These are phyloP conservation scores for Geodia barretti DNA, from an alignment of 37 sponge, comb jelly and placozoan species.

Conservation along the genomic window DNA sequence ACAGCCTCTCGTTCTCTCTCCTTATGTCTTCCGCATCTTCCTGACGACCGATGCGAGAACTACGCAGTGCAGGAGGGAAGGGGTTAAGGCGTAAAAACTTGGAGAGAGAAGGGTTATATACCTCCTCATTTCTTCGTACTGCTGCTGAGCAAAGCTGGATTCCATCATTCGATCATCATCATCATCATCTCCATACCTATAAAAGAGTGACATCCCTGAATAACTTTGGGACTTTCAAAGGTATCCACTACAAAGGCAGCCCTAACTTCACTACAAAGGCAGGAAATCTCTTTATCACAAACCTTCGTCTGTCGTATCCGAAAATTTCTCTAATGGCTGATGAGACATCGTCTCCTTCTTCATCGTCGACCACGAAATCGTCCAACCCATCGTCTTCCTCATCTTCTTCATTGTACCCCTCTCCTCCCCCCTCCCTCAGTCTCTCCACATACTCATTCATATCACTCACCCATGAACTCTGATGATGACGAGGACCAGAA, in stretches of 20 bases:
- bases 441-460: slow-evolving; percentile 40
- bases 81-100: not conserved
- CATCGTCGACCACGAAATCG: slow-evolving; percentile 40
- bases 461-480: slow-evolving; percentile 49
- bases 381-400: slow-evolving; percentile 60
- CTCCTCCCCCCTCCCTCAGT: not conserved
- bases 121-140: slow-evolving; percentile 83
- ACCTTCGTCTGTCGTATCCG: slow-evolving; percentile 69
- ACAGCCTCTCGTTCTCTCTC: slow-evolving; percentile 34
- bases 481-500: not conserved
- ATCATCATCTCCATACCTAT: slow-evolving; percentile 19
- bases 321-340: slow-evolving; percentile 70
- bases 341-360: slow-evolving; percentile 48
- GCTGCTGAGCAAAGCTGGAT: slow-evolving; percentile 83
- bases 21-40: slow-evolving; percentile 75
- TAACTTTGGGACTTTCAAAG: too few relatives aligned
- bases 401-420: slow-evolving; percentile 19
- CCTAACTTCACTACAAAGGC: too few relatives aligned
- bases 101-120: not conserved
- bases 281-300: too few relatives aligned
- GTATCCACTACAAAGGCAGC: too few relatives aligned
- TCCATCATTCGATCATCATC: slow-evolving; percentile 68
- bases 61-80: not conserved
- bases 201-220: too few relatives aligned
- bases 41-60: slow-evolving; percentile 69